A percentile compares a stretch with the other conserved stretches of the same genome.
Evolutionary conservation across 2,888 invertebrate genomes (phyloP).

Genomic region (Pollenia amentaria): DNA sequence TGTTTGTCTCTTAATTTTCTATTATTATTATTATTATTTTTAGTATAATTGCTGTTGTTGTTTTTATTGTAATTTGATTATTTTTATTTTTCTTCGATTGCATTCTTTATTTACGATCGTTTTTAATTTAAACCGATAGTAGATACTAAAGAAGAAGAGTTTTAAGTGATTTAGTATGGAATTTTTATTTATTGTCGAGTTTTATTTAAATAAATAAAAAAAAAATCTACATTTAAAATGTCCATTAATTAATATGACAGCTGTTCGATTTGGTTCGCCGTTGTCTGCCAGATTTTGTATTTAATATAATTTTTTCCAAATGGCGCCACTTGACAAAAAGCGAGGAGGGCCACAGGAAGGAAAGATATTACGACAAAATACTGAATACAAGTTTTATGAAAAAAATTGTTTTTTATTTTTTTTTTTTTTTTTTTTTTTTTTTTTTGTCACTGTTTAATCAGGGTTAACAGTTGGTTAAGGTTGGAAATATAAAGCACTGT

Average conservation of each 20-base stretch:
- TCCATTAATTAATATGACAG: conserved; percentile 63
- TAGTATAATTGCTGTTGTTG: no score
- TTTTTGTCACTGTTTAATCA: conserved; percentile 1
- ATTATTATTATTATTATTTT: background rate
- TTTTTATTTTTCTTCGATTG: conserved; percentile 15
- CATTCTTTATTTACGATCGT: conserved; percentile 42
- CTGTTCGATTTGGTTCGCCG: conserved; percentile 48
- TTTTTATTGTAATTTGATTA: conserved; percentile 24
- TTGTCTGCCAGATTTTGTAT: conserved; percentile 33
- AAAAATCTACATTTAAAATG: conserved; percentile 10
- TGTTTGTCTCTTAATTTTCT: background rate
- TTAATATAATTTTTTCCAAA: conserved; percentile 29
- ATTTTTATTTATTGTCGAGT: conserved; percentile 8
- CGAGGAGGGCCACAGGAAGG: conserved; percentile 4
- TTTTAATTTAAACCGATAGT: conserved; percentile 36
- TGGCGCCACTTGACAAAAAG: conserved; percentile 63
- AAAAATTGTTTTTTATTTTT: background rate
- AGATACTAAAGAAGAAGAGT: background rate
- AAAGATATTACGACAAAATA: conserved; percentile 7
- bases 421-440: background rate
- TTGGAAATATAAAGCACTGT: background rate
- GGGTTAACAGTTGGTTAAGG: conserved; percentile 33
- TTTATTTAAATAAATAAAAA: conserved; percentile 30
- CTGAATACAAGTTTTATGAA: conserved; percentile 5
- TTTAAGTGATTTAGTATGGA: conserved; percentile 14